Evolutionary conservation across 2,113 vertebrate genomes (phyloP), one percentile per base, ranked within the genome.

Genomic region (Actenoides hombroni): DNA sequence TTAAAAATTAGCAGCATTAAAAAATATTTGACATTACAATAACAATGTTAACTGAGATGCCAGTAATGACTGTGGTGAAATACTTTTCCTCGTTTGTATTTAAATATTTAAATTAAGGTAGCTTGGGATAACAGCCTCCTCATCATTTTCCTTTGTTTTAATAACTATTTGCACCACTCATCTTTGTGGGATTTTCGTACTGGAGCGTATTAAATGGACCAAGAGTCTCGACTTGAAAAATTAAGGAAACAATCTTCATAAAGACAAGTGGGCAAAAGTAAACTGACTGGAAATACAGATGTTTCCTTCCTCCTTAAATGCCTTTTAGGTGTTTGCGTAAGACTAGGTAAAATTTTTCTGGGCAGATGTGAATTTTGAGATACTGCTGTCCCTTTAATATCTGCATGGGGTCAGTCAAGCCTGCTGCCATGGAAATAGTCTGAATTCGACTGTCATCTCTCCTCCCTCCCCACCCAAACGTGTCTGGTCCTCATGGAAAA

Each of bases 401-500:
- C 25, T 82, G 39, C 61, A 35, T 56, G 53, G n/a, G 37, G 40
- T 84, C 61, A 33, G 39, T 61, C 77, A 57, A 65, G 25, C 54
- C 53, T 89, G n/a, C 77, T 91, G 80, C 63, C 92, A 37, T 92
- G 28, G 65, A 31, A 51, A 10, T 79, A 53, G 74, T 87, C 77
- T 80, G 74, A 46, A 46, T 65, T 89, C 5, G 1, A 13, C 20
- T 84, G 40, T 79, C 57, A 48, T 57, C 49, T 17, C 46, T 83
- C 29, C 46, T 80, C 24, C 37, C 3, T 65, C 23, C 16, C 42
- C 64, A 78, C 40, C 37, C 61, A 64, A 89, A 84, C 8, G 26
- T 44, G 69, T 65, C 83, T 87, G 48, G 51, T 89, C 74, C 49
- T 96, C 54, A 39, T 77, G 83, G 83, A 94, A 96, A 96, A 92